These are phyloP conservation scores for Xenopus borealis DNA, from an alignment of 2,113 vertebrate species.

Conservation along the genomic window DNA sequence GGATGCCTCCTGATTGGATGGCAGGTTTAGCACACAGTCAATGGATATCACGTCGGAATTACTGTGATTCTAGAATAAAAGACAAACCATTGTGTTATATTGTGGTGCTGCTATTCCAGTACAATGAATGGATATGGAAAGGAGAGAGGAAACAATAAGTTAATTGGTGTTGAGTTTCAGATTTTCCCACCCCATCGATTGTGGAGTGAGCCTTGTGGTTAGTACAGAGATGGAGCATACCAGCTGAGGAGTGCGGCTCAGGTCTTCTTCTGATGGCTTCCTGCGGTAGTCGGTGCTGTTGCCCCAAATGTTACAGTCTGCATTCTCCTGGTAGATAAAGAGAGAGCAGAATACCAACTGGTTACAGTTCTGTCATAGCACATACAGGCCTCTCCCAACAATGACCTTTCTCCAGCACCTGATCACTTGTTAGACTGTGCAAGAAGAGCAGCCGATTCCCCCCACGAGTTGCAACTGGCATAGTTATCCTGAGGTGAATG, in stretches of 20 bases:
- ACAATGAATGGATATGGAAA: too few relatives aligned
- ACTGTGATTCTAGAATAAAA: conserved; percentile 73
- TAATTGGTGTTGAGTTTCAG: too few relatives aligned
- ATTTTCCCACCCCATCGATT: too few relatives aligned
- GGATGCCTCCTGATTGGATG: conserved; percentile 62
- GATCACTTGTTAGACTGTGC: conserved; percentile 61
- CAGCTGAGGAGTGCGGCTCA: conserved; percentile 71
- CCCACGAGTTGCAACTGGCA: conserved; percentile 70
- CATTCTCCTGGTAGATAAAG: conserved; percentile 52
- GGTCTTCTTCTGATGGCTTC: conserved; percentile 66
- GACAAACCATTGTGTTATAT: too few relatives aligned
- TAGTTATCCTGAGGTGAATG: conserved; percentile 67
- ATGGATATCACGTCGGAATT: conserved; percentile 69
- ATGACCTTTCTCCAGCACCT: conserved; percentile 43
- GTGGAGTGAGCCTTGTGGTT: too few relatives aligned
- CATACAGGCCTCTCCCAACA: background rate
- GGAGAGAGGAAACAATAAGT: too few relatives aligned
- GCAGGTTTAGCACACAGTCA: conserved; percentile 66
- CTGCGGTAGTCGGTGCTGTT: conserved; percentile 65
- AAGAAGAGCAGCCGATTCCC: conserved; percentile 78
- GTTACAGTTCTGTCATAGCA: background rate
- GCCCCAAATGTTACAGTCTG: conserved; percentile 59
- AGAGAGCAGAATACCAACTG: background rate
- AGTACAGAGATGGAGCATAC: conserved; percentile 54
- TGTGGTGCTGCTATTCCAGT: too few relatives aligned